Conservation (phyloP, 1,140 invertebrate genomes). For the Atopsyche davidsoni region DNA sequence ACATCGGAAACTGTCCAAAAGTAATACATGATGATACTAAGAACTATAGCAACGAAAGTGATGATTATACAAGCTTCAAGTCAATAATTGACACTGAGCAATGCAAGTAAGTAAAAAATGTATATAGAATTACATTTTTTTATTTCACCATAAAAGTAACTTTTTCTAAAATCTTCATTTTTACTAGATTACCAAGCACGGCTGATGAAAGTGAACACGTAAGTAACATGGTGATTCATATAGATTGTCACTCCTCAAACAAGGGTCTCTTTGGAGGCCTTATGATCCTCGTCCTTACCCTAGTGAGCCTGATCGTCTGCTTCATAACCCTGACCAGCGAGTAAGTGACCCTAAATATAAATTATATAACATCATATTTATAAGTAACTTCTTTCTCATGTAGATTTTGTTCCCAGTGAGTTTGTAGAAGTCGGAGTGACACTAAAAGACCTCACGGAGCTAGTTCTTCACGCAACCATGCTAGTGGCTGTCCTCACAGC, state of each 20-base stretch:
- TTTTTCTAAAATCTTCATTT: too few species aligned
- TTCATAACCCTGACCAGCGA: slow-evolving; percentile 57
- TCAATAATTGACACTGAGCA: slow-evolving; percentile 14
- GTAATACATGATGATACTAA: slow-evolving; percentile 11
- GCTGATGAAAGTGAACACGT: slow-evolving; percentile 46
- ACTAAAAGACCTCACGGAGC: slow-evolving; percentile 44
- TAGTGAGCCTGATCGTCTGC: slow-evolving; percentile 62
- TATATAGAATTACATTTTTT: background rate
- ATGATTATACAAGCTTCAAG: slow-evolving; percentile 19
- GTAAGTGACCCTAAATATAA: slow-evolving; percentile 30
- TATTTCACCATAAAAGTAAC: background rate
- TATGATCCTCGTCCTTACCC: slow-evolving; percentile 54
- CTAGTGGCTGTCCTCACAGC: slow-evolving; percentile 50
- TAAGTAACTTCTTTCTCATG: background rate
- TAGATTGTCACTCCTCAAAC: slow-evolving; percentile 68
- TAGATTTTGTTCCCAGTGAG: slow-evolving; percentile 32
- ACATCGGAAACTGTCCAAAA: slow-evolving; percentile 55
- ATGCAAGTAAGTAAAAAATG: slow-evolving; percentile 20
- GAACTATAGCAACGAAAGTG: slow-evolving; percentile 3
- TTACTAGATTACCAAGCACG: slow-evolving; percentile 39
- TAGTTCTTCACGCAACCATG: slow-evolving; percentile 49
- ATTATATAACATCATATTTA: background rate
- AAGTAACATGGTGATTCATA: slow-evolving; percentile 59
- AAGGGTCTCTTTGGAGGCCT: slow-evolving; percentile 63
- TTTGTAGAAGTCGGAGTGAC: slow-evolving; percentile 41